These are phyloP conservation scores for Karalla daura DNA, from an alignment of 2,797 vertebrate species.

Conservation along the genomic window DNA sequence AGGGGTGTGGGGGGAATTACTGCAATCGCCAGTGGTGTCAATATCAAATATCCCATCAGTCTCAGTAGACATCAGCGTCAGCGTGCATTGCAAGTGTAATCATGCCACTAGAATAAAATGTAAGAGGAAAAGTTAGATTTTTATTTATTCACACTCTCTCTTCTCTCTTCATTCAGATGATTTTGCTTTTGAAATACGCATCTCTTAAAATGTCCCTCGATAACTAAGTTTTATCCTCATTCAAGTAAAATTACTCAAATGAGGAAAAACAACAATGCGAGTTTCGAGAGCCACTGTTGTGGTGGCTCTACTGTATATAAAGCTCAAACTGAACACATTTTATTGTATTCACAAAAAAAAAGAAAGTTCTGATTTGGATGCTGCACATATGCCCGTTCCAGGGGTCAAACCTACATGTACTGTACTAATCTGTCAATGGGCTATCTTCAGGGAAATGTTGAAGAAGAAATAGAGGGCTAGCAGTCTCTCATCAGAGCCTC, in stretches of 20 bases:
- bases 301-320: neutral
- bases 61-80: neutral
- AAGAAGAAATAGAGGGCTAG: conserved; percentile 8
- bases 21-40: conserved; percentile 69
- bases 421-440: conserved; percentile 22
- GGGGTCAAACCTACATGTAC: neutral
- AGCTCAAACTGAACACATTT: neutral
- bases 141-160: neutral
- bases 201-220: neutral
- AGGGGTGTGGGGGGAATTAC: conserved; percentile 42
- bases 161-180: neutral
- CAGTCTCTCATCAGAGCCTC: conserved; percentile 42
- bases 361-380: neutral
- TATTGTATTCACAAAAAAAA: neutral
- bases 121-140: no score
- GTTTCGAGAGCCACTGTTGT: neutral
- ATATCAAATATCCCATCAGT: conserved; percentile 49
- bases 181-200: neutral
- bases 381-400: no score
- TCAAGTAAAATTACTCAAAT: neutral
- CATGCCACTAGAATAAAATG: neutral
- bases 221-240: neutral
- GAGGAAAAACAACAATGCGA: neutral
- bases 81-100: neutral
- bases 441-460: conserved; percentile 22